Percentiles rank a stretch among this genome's conserved stretches.
Conservation (phyloP, 1,140 invertebrate species). For the Dryas iulia region DNA sequence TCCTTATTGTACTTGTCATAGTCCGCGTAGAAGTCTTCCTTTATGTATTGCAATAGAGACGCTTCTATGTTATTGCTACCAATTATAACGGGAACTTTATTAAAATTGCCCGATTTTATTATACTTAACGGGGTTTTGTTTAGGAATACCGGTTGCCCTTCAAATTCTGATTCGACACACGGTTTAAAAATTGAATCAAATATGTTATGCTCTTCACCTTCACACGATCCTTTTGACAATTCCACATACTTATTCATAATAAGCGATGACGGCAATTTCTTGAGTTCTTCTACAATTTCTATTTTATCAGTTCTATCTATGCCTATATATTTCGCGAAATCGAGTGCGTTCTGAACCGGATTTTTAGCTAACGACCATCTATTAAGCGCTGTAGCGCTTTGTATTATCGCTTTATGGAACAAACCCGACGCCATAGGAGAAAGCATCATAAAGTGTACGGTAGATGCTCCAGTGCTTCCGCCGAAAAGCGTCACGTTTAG, state of each 20-base stretch:
- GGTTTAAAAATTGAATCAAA: slow-evolving; percentile 63
- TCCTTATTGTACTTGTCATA: slow-evolving; percentile 60
- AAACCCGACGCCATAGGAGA: slow-evolving; percentile 81
- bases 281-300: slow-evolving; percentile 62
- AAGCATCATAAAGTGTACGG: slow-evolving; percentile 78
- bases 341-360: slow-evolving; percentile 45
- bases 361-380: slow-evolving; percentile 60
- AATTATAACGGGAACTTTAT: slow-evolving; percentile 69
- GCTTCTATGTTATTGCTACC: slow-evolving; percentile 63
- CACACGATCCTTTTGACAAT: slow-evolving; percentile 18
- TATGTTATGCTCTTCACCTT: slow-evolving; percentile 34
- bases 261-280: slow-evolving; percentile 39
- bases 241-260: slow-evolving; percentile 47
- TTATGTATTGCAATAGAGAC: slow-evolving; percentile 46
- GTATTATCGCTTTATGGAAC: slow-evolving; percentile 76
- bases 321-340: slow-evolving; percentile 55
- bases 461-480: slow-evolving; percentile 80
- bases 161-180: slow-evolving; percentile 66
- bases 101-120: slow-evolving; percentile 63
- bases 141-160: slow-evolving; percentile 62
- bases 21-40: slow-evolving; percentile 48
- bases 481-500: slow-evolving; percentile 83
- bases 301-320: slow-evolving; percentile 46
- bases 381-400: slow-evolving; percentile 67
- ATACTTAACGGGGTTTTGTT: slow-evolving; percentile 54